Base-by-base conservation (phyloP, 2,113 vertebrate genomes). In the Saccopteryx bilineata region DNA sequence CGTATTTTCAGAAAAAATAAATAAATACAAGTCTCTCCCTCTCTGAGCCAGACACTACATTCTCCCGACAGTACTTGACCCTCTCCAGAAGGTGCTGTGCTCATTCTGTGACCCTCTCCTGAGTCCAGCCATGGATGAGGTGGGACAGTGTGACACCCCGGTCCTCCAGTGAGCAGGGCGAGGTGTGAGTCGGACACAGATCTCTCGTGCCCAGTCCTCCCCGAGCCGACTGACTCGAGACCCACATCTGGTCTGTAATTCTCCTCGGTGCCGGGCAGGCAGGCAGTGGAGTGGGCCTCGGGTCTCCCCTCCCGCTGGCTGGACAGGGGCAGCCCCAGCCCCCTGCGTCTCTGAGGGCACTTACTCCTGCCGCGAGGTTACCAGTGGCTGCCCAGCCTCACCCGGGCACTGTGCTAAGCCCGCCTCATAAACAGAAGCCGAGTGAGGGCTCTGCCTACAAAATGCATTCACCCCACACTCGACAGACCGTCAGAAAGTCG, bases 181-280 rank as follows among this genome's bases (percentile, higher is more conserved):
- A 2, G 24, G 2, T 5, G 4, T 31, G 2, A 48, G 26, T 3
- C 9, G 9, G 21, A 39, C 4, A 23, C 0, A 63, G n/a, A 71
- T 4, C 19, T 23, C 50, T 79, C 11, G 1, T 1, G 24, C 50
- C 28, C 68, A 52, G 5, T 46, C 68, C 85, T 80, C 46, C 3
- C 23, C 28, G 19, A 26, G 24, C 54, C 24, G 28, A 76, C 54
- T 28, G 28, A 63, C 33, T 60, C 81, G 78, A 50, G 89, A 80
- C n/a, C 9, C 0, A 3, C 48, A 2, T 52, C 65, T 14, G 31
- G 17, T 23, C 39, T n/a, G 71, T 84, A 28, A 65, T 65, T 76
- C 28, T 95, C 79, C 60, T 84, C 33, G 5, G 33, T 46, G 19
- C n/a, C 11, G 17, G 61, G n/a, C 61, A 33, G n/a, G 83, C 17